These are phyloP conservation scores for Fragum sueziense DNA, from an alignment of 2,888 invertebrate genomes.

Conservation along the genomic window DNA sequence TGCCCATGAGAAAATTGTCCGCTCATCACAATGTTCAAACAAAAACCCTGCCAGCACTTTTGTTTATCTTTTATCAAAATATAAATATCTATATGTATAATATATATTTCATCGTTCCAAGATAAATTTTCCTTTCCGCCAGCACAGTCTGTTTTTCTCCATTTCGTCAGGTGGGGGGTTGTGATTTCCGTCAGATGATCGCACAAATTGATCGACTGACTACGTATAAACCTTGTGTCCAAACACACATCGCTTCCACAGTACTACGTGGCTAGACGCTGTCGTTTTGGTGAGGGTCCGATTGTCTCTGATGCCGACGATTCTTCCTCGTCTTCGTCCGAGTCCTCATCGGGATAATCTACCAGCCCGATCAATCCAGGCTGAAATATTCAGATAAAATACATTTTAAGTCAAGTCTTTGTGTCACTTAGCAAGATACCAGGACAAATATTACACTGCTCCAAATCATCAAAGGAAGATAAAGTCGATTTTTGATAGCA, in stretches of 20 bases:
- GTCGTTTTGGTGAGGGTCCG: constrained; percentile 75
- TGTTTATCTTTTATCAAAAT: constrained; percentile 25
- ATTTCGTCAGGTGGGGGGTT: constrained; percentile 36
- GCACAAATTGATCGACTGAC: background rate
- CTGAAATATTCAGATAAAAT: too few relatives aligned
- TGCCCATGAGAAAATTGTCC: background rate
- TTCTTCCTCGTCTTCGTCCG: constrained; percentile 88
- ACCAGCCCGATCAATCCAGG: constrained; percentile 88
- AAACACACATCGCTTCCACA: background rate
- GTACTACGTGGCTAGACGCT: constrained; percentile 74
- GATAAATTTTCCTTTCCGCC: constrained; percentile 33
- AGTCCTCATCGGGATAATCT: constrained; percentile 96
- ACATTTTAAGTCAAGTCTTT: too few relatives aligned
- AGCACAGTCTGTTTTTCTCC: constrained; percentile 51
- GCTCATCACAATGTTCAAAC: constrained; percentile 8
- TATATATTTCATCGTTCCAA: constrained; percentile 8
- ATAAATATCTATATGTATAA: constrained; percentile 32
- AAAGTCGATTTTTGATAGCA: too few relatives aligned
- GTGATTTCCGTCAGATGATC: background rate
- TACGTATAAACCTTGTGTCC: background rate
- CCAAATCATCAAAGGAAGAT: too few relatives aligned
- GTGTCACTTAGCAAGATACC: too few relatives aligned
- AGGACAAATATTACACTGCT: too few relatives aligned
- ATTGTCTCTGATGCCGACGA: constrained; percentile 54
- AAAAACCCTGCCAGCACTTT: constrained; percentile 34